Evolutionary conservation across 2,888 invertebrate species (phyloP), one percentile per base, ranked within the genome.

Genomic region (Ichneumoninae sp.): DNA sequence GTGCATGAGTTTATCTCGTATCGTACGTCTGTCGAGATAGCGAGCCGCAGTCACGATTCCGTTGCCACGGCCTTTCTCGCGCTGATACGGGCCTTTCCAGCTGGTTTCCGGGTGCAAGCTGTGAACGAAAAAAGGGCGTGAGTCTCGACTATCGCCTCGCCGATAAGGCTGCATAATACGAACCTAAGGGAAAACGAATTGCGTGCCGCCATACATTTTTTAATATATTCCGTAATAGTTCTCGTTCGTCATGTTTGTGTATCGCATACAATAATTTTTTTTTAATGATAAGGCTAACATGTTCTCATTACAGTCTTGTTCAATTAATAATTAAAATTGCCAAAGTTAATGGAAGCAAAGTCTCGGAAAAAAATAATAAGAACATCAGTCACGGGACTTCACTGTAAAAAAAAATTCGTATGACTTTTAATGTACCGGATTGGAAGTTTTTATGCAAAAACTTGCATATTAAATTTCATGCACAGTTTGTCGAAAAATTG

Each of bases 111-210:
- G 72, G 50, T 83, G 54, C 72, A 62, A 44, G 69, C 62, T 40
- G 70, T 65, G 50, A 72, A 80, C 80, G 71, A 40, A 62, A 77
- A 80, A 83, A 83, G 80, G 83, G 72, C 83, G 80, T 83, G 80
- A 68, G 66, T 54, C 33, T 40, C 19, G 80, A 36, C 62, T 83
- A 83, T 80, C 76, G 30, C 76, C n/a, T 16, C 33, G 40, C 57
- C 36, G 7, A 83, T 83, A 80, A 83, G 52, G 68, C 80, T 71
- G 80, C 76, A 71, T 71, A 74, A 71, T 68, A 60, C 26, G 52
- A 65, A 30, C 16, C 36, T 65, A 65, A 65, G 19, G 22, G 47
- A 40, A 66, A 68, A 60, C 47, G 33, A 22, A 69, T 26, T 19
- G 33, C 19, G 54, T 33, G 66, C 36, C 8, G n/a, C 19, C 19